Percentiles rank a stretch among this genome's conserved stretches.
These are phyloP conservation scores for Agrilus biguttatus DNA, from an alignment of 2,888 invertebrate species.

Conservation along the genomic window DNA sequence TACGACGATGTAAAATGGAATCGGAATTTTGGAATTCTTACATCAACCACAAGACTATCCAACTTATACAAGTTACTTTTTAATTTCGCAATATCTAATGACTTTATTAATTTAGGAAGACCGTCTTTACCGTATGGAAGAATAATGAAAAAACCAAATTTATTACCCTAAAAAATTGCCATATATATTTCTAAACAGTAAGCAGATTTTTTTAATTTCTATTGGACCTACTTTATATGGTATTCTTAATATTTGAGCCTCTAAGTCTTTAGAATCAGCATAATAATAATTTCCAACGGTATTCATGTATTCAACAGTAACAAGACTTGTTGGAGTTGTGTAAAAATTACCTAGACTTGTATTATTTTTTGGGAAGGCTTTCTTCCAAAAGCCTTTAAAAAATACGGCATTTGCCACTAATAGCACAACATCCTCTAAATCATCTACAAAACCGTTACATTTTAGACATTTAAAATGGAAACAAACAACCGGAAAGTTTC, in stretches of 20 bases:
- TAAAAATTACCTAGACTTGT: conserved; percentile 49
- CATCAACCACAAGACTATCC: conserved; percentile 42
- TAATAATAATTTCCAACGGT: conserved; percentile 49
- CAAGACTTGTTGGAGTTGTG: conserved; percentile 31
- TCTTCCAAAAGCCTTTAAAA: conserved; percentile 69
- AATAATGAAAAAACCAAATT: conserved; percentile 59
- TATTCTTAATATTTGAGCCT: conserved; percentile 57
- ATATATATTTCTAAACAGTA: background rate
- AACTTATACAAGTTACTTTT: conserved; percentile 43
- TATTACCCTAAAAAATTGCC: conserved; percentile 42
- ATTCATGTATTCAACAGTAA: conserved; percentile 53
- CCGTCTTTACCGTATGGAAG: conserved; percentile 52
- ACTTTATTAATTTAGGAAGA: conserved; percentile 40
- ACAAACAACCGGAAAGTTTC: too few species aligned
- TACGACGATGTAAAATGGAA: conserved; percentile 54
- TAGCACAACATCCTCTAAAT: conserved; percentile 45
- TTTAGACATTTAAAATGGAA: too few species aligned
- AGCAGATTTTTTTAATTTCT: conserved; percentile 9
- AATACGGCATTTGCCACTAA: conserved; percentile 62
- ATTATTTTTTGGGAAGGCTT: conserved; percentile 47
- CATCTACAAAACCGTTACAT: conserved; percentile 30
- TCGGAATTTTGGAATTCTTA: conserved; percentile 59
- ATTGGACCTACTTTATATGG: conserved; percentile 46
- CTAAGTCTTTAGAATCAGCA: conserved; percentile 43
- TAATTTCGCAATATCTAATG: conserved; percentile 39